Conservation (phyloP, 1,140 invertebrate genomes). For the Brachionus manjavacas region DNA sequence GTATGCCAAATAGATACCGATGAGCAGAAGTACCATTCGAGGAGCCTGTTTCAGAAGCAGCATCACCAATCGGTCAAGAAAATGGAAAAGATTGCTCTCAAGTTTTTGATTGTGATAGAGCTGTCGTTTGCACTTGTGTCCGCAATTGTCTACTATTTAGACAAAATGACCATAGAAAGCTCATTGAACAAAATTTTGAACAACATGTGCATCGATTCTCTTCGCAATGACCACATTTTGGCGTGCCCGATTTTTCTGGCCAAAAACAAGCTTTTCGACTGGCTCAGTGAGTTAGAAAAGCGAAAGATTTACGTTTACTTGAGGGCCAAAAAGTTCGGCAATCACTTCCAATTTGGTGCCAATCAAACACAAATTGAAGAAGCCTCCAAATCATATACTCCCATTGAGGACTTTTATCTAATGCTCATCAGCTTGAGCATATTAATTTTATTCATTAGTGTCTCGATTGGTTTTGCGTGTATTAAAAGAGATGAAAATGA, state of each 20-base stretch:
- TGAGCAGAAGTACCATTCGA: not conserved
- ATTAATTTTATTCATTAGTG: not conserved
- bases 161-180: not conserved
- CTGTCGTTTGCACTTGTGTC: not conserved
- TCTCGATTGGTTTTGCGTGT: not conserved
- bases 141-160: not conserved
- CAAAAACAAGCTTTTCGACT: not conserved
- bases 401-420: not conserved
- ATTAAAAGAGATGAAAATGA: not conserved
- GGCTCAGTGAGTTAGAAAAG: not conserved
- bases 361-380: not conserved
- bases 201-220: not conserved
- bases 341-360: not conserved
- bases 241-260: not conserved
- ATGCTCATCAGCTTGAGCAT: not conserved
- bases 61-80: not conserved
- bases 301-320: not conserved
- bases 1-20: constrained; percentile 4
- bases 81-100: not conserved
- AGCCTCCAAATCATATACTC: not conserved
- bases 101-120: not conserved
- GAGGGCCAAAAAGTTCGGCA: not conserved
- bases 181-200: not conserved
- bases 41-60: not conserved
- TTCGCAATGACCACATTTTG: not conserved